Evolutionary conservation across 2,888 invertebrate genomes (phyloP).

Genomic region (Meghimatium bilineatum): DNA sequence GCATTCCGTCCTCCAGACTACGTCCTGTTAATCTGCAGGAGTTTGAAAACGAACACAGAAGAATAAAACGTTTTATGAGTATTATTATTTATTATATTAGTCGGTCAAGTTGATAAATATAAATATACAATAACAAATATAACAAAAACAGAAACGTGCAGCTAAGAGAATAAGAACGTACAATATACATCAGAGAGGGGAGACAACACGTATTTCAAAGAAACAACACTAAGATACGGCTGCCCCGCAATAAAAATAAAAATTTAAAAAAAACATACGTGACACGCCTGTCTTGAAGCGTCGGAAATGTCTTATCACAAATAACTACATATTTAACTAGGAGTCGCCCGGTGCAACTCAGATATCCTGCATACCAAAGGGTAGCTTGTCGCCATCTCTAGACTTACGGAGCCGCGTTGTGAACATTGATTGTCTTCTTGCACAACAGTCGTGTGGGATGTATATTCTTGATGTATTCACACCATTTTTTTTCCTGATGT

Average conservation of each 20-base stretch:
- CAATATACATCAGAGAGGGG: neutral
- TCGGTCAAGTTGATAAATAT: too few species aligned
- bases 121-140: too few species aligned
- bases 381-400: neutral
- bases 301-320: neutral
- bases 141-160: too few species aligned
- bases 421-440: neutral
- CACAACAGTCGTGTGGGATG: neutral
- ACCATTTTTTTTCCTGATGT: neutral
- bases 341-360: neutral
- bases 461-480: neutral
- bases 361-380: neutral
- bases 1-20: too few species aligned
- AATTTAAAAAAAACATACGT: neutral
- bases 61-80: too few species aligned
- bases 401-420: neutral
- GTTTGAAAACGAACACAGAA: too few species aligned
- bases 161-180: neutral
- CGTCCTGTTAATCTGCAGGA: too few species aligned
- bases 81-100: too few species aligned
- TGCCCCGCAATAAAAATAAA: too few species aligned
- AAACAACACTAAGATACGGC: neutral
- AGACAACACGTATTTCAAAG: neutral
- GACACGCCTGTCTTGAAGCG: too few species aligned
- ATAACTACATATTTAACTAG: neutral